Evolutionary conservation across 2,113 vertebrate species (phyloP), one percentile per base, ranked within the genome.

Genomic region (Collichthys lucidus): DNA sequence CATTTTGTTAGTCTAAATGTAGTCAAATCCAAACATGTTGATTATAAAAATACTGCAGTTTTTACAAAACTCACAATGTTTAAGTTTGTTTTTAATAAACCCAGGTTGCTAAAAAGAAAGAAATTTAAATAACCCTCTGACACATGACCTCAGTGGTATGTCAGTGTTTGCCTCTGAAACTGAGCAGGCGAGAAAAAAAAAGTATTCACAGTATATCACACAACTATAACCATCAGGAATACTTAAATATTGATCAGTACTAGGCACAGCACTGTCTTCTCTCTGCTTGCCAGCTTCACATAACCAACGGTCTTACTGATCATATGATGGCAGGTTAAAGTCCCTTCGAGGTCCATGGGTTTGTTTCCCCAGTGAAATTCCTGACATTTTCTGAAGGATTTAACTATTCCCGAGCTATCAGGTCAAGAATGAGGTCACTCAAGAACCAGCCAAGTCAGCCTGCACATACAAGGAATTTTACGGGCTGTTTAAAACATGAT

Each of bases 331-430:
- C 70, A 83, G 82, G 65, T 88, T 77, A 77, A 86, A 88, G 56
- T 72, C 66, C 74, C 9, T 74, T 11, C 29, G 63, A 73, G 61
- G 50, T 55, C 84, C 83, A 78, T 55, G 47, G 82, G 80, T 63
- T 86, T 19, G 52, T 74, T 88, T 86, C 61, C 85, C 20, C 44
- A 50, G 74, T 60, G 50, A 57, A 86, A 92, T 91, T 94, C 87
- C 47, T 76, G 11, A 5, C 79, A 91, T 92, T 90, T 86, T 88
- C 78, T 65, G 55, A 59, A 83, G 83, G 86, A 92, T 92, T 89
- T 82, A 76, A 80, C 66, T 40, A 49, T 80, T 87, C n/a, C 10
- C 68, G 70, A 84, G 86, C 35, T 78, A 66, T 76, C 44, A 2
- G 46, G 65, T 29, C 9, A n/a, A 55, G 66, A 60, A 17, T 31